phyloP scores from a whole-genome alignment of 2,888 invertebrate species.

The Drosophila neonasuta region DNA sequence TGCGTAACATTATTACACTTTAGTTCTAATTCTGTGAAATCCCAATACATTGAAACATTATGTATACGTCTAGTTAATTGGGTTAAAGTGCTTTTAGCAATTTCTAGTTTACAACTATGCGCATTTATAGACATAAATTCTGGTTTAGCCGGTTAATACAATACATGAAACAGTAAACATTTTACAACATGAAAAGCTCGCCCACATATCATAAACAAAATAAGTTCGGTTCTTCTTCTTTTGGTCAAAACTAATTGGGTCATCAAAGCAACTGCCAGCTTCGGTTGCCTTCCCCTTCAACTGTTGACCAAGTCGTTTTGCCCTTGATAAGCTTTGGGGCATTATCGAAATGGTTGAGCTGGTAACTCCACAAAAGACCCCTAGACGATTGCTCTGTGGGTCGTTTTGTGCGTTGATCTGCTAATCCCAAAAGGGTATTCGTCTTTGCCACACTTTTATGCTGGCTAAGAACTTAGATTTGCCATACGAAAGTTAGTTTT shows the following conservation, averaged over 20 bases:
- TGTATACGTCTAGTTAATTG: neutral
- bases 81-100: too few relatives aligned
- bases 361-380: constrained; percentile 38
- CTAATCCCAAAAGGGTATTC: constrained; percentile 70
- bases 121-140: neutral
- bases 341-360: constrained; percentile 57
- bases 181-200: constrained; percentile 19
- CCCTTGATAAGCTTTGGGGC: constrained; percentile 60
- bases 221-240: constrained; percentile 18
- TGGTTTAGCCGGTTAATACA: neutral
- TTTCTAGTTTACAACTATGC: neutral
- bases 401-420: constrained; percentile 70
- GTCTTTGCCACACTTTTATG: constrained; percentile 7
- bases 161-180: neutral
- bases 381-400: constrained; percentile 53
- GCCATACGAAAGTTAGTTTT: constrained; percentile 45
- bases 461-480: constrained; percentile 36
- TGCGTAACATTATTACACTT: too few relatives aligned
- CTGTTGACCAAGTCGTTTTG: constrained; percentile 43
- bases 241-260: constrained; percentile 66
- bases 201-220: constrained; percentile 13
- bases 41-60: neutral
- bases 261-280: constrained; percentile 49
- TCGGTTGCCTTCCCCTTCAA: neutral
- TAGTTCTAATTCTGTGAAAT: neutral